Base-by-base conservation (phyloP, 2,888 invertebrate species). In the Hypena proboscidalis region DNA sequence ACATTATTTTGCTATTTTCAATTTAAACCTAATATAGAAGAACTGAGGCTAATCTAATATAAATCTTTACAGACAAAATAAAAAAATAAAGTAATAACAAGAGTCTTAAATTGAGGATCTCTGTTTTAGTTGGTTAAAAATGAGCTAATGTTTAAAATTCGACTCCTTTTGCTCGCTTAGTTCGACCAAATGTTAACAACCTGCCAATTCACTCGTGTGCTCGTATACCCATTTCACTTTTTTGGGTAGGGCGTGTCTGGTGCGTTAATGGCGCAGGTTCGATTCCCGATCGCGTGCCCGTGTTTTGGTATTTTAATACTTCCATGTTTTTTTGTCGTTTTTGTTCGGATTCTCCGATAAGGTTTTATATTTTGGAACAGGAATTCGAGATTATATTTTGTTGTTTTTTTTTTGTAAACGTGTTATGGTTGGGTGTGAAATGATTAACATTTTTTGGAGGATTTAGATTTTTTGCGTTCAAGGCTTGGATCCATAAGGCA, bases 211-310 rank as follows among this genome's bases (percentile, higher is more conserved):
- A 57, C 44, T 62, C 60, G 36, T 70, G 47, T 55, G 13, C 35
- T 8, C 44, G 58, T 29, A 38, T 55, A 62, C 80, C 77, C 77
- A 42, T 42, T 49, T 20, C 51, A 61, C 49, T 77, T 85, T 81
- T 78, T 69, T 58, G 54, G 63, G 63, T 74, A 75, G 76, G 84
- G 85, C 74, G 85, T 80, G 77, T 70, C 75, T 61, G 79, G 74
- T 71, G 66, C 80, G 74, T 69, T 84, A 86, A 87, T 86, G 77
- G 77, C 67, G 48, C 79, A 74, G 81, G 83, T 83, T 85, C 74
- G 79, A 77, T 77, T 79, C 79, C 72, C 61, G 78, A 82, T 84
- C 87, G 83, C 85, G 88, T 86, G 88, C 85, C 65, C 71, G 58
- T 66, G 74, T 76, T 81, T 76, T 67, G 75, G 76, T 74, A 77